Base-by-base conservation (phyloP, 2,113 vertebrate species). In the Camelus bactrianus region DNA sequence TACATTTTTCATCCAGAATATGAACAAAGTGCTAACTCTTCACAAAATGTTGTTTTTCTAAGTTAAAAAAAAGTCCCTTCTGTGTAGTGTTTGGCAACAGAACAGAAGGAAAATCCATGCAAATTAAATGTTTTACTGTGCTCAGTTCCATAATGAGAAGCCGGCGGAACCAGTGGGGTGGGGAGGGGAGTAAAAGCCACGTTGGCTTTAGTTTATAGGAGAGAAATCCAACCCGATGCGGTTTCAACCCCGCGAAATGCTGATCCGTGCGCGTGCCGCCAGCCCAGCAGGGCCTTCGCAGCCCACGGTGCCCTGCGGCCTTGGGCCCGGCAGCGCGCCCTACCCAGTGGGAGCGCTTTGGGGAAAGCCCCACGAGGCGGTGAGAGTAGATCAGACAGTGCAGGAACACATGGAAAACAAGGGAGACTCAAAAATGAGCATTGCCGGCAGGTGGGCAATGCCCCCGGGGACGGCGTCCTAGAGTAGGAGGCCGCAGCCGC, bases 271-370 rank as follows among this genome's bases (percentile, higher is more conserved):
- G 17, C 6, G 6, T 46, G 67, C 9, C 1, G 8, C 14, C 24
- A 58, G 30, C 22, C 15, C 13, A 20, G 0, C 0, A n/a, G 62
- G 26, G 20, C 42, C 35, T 7, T 58, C 70, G 4, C 10, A 17
- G 84, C 19, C 50, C 32, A 0, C 3, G 3, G 5, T 5, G 8
- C 11, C 8, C 2, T 3, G 0, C 56, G 1, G 32, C 9, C 24
- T 35, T 60, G 28, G 46, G 70, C 13, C 24, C 0, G 6, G 8
- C 26, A 4, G 0, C 5, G 3, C 1, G 24, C 15, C 30, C 2
- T 0, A 0, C 50, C 32, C 48, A 13, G 30, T 30, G 32, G 6
- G 5, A 7, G 76, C 2, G 19, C 8, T 16, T 83, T 26, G 58
- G 58, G 17, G 8, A 46, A 58, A 28, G 14, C 3, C 6, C 15